These are phyloP conservation scores for Prolemur simus DNA, from an alignment of 2,113 vertebrate genomes.

Conservation along the genomic window DNA sequence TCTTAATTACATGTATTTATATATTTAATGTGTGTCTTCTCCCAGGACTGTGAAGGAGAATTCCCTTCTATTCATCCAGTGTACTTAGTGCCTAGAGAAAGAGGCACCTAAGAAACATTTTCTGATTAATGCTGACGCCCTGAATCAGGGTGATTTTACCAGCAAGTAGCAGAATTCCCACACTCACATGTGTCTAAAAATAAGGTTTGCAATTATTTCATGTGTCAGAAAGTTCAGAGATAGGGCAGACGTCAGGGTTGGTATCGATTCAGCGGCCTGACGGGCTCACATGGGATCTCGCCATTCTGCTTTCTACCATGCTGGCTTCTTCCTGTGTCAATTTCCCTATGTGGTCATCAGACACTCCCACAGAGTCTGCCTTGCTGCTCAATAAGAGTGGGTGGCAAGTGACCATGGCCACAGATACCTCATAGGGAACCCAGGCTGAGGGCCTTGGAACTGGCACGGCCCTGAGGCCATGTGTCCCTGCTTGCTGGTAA, in stretches of 20 bases:
- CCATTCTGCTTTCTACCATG: background rate
- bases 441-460: background rate
- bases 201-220: background rate
- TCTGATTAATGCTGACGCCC: background rate
- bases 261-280: background rate
- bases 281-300: fast-evolving
- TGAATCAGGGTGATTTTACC: background rate
- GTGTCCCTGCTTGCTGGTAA: background rate
- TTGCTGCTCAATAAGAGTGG: background rate
- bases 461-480: fast-evolving
- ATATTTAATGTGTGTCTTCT: background rate
- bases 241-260: background rate
- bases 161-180: background rate
- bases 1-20: background rate
- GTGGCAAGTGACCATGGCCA: background rate
- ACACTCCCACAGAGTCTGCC: background rate
- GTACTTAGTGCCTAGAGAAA: background rate
- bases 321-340: background rate
- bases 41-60: background rate
- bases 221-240: background rate
- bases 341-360: background rate
- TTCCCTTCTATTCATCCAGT: background rate
- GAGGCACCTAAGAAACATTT: background rate
- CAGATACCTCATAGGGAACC: background rate
- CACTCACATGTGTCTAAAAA: background rate